phyloP scores from a whole-genome alignment of 1,140 invertebrate species.

The Contarinia nasturtii region DNA sequence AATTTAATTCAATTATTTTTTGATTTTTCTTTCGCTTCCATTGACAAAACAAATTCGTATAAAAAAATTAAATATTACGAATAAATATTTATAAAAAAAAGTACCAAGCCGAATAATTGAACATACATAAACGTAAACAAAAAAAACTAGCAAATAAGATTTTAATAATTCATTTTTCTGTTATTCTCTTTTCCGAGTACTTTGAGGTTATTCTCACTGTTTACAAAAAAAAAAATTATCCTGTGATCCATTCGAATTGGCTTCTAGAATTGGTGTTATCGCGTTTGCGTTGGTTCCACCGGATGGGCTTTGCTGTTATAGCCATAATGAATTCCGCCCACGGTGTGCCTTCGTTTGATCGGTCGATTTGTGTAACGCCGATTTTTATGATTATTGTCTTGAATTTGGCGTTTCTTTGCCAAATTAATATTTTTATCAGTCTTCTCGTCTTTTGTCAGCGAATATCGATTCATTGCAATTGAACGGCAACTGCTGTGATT shows the following conservation, averaged over 20 bases:
- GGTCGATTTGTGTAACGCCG: conserved; percentile 31
- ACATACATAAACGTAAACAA: not conserved
- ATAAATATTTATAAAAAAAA: not conserved
- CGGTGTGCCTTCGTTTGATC: conserved; percentile 76
- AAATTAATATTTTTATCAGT: conserved; percentile 54
- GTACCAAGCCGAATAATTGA: not conserved
- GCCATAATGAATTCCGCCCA: conserved; percentile 67
- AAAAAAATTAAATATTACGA: not conserved
- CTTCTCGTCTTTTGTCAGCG: conserved; percentile 60
- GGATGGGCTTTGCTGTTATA: no score
- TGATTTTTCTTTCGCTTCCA: no score
- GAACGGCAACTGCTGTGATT: conserved; percentile 22
- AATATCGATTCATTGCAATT: conserved; percentile 34
- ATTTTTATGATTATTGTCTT: conserved; percentile 20
- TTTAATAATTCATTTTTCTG: no score
- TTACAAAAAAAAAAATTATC: no score
- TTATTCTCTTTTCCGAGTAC: no score
- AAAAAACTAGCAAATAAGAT: not conserved
- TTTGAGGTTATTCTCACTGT: no score
- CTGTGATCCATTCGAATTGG: no score
- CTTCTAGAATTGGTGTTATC: no score
- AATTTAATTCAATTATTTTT: no score
- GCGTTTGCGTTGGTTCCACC: no score
- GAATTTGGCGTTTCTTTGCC: conserved; percentile 39
- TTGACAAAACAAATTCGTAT: not conserved